Percentiles rank a stretch among this genome's conserved stretches.
These are phyloP conservation scores for Pocillopora meandrina DNA, from an alignment of 92 coral and sea anemone genomes.

Conservation along the genomic window DNA sequence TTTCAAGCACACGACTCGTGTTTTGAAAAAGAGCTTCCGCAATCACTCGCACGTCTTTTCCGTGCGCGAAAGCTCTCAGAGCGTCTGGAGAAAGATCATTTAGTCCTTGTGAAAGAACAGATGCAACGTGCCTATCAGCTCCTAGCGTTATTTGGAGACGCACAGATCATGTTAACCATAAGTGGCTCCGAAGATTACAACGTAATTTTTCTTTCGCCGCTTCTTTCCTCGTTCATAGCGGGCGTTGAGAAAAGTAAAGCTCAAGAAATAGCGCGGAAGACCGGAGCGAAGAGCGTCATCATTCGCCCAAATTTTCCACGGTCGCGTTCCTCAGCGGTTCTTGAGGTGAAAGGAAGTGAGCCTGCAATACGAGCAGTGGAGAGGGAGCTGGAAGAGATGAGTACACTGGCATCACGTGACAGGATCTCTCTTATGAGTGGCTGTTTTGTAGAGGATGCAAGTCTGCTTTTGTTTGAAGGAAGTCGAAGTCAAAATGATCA, in stretches of 20 bases:
- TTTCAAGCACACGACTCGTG: constrained; percentile 55
- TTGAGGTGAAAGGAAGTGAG: constrained; percentile 90
- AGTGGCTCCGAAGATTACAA: constrained; percentile 79
- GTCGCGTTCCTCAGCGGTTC: constrained; percentile 62
- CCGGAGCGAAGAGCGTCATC: constrained; percentile 78
- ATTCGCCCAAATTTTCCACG: constrained; percentile 78
- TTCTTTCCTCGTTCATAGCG: constrained; percentile 65
- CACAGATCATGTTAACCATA: constrained; percentile 59
- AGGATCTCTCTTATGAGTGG: constrained; percentile 80
- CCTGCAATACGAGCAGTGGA: constrained; percentile 84
- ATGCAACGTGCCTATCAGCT: constrained; percentile 90
- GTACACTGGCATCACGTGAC: constrained; percentile 56
- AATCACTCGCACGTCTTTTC: constrained; percentile 54
- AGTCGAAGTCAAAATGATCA: constrained; percentile 71
- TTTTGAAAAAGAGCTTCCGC: constrained; percentile 55
- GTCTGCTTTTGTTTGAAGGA: constrained; percentile 84
- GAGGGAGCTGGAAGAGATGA: constrained; percentile 63
- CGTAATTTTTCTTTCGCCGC: constrained; percentile 69
- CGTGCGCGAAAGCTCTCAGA: constrained; percentile 58
- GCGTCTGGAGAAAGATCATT: constrained; percentile 64
- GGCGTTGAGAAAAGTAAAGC: constrained; percentile 84
- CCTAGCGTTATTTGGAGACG: constrained; percentile 84
- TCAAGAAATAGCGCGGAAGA: constrained; percentile 67
- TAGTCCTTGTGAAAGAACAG: constrained; percentile 77
- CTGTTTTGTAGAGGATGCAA: constrained; percentile 93